These are phyloP conservation scores for Chelonus formosanus DNA, from an alignment of 2,888 invertebrate genomes.

Conservation along the genomic window DNA sequence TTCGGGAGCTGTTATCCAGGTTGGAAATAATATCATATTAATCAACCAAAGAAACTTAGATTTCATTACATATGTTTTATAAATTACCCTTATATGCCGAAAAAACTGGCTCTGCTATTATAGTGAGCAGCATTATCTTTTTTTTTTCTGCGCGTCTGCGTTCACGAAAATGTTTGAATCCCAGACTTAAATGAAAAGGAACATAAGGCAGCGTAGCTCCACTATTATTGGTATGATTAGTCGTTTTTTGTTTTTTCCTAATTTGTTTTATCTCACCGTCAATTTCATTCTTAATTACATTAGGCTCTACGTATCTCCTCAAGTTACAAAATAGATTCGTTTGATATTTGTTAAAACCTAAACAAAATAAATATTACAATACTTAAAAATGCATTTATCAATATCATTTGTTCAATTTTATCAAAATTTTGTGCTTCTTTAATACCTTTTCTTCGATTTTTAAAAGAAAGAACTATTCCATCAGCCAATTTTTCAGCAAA, in stretches of 20 bases:
- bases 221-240: background rate
- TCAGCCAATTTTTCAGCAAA: conserved; percentile 81
- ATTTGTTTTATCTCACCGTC: conserved; percentile 65
- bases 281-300: conserved; percentile 29
- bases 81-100: conserved; percentile 80
- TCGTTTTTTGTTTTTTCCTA: background rate
- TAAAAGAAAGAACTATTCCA: conserved; percentile 71
- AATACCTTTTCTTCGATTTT: conserved; percentile 59
- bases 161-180: conserved; percentile 70
- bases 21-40: too few species aligned
- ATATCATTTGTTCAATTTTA: too few species aligned
- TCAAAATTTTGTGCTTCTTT: too few species aligned
- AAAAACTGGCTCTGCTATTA: conserved; percentile 77
- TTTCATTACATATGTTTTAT: too few species aligned
- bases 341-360: conserved; percentile 45
- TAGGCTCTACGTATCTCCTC: conserved; percentile 69
- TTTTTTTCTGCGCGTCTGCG: conserved; percentile 65
- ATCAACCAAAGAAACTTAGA: too few species aligned
- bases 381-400: too few species aligned
- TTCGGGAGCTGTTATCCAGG: conserved; percentile 70
- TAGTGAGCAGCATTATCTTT: conserved; percentile 64
- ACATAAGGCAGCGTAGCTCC: conserved; percentile 69
- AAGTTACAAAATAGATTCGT: conserved; percentile 71
- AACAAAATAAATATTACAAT: background rate
- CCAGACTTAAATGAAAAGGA: conserved; percentile 78